These are phyloP conservation scores for Coendou prehensilis DNA, from an alignment of 2,797 vertebrate genomes.

Conservation along the genomic window DNA sequence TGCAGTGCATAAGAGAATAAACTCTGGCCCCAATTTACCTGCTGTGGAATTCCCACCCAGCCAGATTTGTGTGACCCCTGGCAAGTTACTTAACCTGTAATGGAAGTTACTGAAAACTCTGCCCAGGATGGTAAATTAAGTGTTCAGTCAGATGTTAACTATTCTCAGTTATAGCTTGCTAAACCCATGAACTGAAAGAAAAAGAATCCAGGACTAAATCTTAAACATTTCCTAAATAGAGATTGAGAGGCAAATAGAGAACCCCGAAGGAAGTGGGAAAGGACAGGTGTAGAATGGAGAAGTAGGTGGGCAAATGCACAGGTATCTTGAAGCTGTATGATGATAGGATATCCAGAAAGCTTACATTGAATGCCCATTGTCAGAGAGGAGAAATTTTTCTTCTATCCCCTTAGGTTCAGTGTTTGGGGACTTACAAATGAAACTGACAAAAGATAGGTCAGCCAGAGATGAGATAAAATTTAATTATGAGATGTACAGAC, in stretches of 20 bases:
- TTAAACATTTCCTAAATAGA: background rate
- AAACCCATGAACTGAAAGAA: background rate
- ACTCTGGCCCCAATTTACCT: background rate
- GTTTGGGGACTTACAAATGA: background rate
- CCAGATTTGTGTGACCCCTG: background rate
- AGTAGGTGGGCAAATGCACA: background rate
- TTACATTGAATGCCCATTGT: background rate
- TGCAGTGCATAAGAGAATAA: background rate
- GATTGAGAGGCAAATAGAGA: background rate
- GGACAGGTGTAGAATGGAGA: background rate
- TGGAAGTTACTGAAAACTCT: background rate
- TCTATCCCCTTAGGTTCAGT: background rate
- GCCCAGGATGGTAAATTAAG: background rate
- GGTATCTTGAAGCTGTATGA: background rate
- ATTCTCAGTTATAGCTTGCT: background rate
- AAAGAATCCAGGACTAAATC: background rate
- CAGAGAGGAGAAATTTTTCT: background rate
- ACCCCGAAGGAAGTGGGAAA: background rate
- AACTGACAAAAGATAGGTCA: background rate
- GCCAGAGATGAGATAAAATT: background rate
- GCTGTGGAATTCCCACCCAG: background rate
- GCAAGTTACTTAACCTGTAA: background rate
- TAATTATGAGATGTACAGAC: background rate
- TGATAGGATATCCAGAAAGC: background rate
- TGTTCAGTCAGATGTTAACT: background rate